A percentile compares a stretch with the other conserved stretches of the same genome.
These are phyloP conservation scores for Nemoura dubitans DNA, from an alignment of 2,888 invertebrate genomes.

Conservation along the genomic window DNA sequence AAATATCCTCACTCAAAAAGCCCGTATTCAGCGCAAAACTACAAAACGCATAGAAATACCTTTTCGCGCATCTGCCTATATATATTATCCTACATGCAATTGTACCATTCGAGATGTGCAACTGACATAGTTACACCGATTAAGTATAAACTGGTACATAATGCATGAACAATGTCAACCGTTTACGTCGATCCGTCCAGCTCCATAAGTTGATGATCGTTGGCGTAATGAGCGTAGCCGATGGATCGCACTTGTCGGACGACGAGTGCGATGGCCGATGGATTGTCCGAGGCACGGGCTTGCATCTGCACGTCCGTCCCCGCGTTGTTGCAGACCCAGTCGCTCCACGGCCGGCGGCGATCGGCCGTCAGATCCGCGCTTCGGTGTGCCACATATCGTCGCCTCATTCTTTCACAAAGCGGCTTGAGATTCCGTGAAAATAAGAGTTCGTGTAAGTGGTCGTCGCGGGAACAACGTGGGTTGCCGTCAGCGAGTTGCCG, in stretches of 20 bases:
- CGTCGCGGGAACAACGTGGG: neutral
- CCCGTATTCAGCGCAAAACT: neutral
- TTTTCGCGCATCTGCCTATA: neutral
- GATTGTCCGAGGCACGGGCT: no score
- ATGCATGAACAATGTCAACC: neutral
- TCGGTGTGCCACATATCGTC: neutral
- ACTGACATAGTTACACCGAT: neutral
- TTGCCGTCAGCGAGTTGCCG: neutral
- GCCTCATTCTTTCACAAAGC: conserved; percentile 2
- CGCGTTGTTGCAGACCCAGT: neutral
- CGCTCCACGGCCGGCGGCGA: neutral
- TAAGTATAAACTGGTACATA: conserved; percentile 4
- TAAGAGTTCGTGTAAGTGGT: neutral
- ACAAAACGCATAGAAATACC: neutral
- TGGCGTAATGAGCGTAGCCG: neutral
- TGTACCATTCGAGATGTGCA: neutral
- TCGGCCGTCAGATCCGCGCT: neutral
- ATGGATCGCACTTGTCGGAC: neutral
- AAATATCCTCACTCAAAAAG: neutral
- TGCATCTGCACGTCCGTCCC: neutral
- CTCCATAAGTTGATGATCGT: neutral
- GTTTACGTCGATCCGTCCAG: neutral
- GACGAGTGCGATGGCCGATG: neutral
- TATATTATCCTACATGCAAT: no score
- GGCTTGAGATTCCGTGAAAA: neutral